Conservation (phyloP, 2,888 invertebrate species). For the Cosmia trapezina region DNA sequence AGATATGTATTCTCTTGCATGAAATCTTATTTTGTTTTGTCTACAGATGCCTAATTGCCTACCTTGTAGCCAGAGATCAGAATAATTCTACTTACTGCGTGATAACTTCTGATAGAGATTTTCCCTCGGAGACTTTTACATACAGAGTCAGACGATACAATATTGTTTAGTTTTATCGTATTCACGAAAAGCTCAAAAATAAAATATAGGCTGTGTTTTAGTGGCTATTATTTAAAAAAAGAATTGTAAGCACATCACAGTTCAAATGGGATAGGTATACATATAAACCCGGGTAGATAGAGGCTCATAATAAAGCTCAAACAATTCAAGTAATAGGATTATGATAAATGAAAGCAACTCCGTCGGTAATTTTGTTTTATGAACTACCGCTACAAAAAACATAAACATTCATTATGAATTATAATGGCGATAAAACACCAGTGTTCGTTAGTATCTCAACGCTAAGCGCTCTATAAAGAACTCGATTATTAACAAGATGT, state of each 20-base stretch:
- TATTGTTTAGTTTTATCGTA: not conserved
- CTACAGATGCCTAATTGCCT: slow-evolving; percentile 24
- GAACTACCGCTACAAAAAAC: slow-evolving; percentile 30
- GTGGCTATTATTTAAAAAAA: not conserved
- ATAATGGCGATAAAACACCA: slow-evolving; percentile 56
- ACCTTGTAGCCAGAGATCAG: not conserved
- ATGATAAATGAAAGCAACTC: slow-evolving; percentile 18
- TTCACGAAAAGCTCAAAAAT: not conserved
- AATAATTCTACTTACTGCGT: not conserved
- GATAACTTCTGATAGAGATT: not conserved
- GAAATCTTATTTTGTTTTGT: slow-evolving; percentile 47
- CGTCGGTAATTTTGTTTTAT: slow-evolving; percentile 34
- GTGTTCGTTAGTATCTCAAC: slow-evolving; percentile 58
- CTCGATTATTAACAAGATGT: slow-evolving; percentile 54
- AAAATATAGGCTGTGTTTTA: not conserved
- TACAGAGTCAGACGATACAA: too few relatives aligned
- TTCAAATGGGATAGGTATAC: slow-evolving; percentile 3
- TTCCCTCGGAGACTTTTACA: not conserved
- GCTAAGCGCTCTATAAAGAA: slow-evolving; percentile 58
- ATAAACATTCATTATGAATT: slow-evolving; percentile 50
- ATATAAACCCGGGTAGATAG: slow-evolving; percentile 2
- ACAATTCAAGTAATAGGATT: slow-evolving; percentile 25
- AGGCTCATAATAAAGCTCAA: slow-evolving; percentile 16
- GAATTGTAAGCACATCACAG: not conserved
- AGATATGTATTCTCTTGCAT: slow-evolving; percentile 19